Percentiles rank a stretch among this genome's conserved stretches.
These are phyloP conservation scores for Corythornis cristatus DNA, from an alignment of 2,113 vertebrate species.

Conservation along the genomic window DNA sequence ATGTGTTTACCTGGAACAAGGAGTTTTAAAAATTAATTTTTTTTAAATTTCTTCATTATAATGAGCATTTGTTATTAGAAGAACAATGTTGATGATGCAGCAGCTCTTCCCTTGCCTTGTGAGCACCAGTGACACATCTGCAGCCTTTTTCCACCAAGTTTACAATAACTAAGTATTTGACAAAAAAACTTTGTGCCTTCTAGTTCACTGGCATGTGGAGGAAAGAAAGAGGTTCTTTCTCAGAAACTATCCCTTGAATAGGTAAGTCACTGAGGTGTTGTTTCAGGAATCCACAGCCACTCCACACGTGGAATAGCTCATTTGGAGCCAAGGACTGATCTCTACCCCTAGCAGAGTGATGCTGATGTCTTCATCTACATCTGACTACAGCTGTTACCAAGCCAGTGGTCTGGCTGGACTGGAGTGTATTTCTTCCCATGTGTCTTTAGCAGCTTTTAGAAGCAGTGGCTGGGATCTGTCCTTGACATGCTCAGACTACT, in stretches of 20 bases:
- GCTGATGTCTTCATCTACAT: constrained; percentile 30
- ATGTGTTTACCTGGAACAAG: background rate
- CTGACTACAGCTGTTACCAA: constrained; percentile 51
- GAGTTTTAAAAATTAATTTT: background rate
- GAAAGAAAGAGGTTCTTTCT: background rate
- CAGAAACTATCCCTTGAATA: background rate
- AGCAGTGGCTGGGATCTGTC: background rate
- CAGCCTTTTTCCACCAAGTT: background rate
- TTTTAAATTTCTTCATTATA: background rate
- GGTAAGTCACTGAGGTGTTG: background rate
- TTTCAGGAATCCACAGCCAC: constrained; percentile 3
- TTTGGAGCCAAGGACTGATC: background rate
- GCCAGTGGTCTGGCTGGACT: background rate
- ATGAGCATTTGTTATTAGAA: background rate
- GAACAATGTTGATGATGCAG: background rate
- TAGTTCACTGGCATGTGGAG: too few species aligned
- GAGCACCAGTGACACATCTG: background rate
- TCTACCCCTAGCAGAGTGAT: background rate
- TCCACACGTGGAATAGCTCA: background rate
- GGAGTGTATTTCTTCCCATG: background rate
- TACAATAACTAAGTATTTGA: background rate
- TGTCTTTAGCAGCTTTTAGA: background rate
- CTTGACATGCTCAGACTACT: background rate
- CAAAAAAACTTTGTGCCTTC: background rate
- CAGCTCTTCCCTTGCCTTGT: background rate